Conservation (phyloP, 1,140 invertebrate genomes). For the Apocrypta bakeri region DNA sequence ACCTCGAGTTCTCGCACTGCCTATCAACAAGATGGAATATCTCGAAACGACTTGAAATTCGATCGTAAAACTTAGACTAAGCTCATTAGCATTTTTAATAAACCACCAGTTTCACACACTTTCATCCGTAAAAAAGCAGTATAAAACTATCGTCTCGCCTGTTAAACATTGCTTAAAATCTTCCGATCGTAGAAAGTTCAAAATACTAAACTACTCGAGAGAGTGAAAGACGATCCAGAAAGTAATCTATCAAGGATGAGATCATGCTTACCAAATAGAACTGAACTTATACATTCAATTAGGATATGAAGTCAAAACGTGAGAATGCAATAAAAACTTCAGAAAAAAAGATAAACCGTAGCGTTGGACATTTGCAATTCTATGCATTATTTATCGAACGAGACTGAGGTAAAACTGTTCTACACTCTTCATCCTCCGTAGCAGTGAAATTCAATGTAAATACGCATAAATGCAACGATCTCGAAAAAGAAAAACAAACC, state of each 20-base stretch:
- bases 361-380: background rate
- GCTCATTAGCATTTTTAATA: background rate
- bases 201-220: background rate
- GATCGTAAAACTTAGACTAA: background rate
- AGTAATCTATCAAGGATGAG: background rate
- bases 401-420: no score
- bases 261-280: constrained; percentile 13
- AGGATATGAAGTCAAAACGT: background rate
- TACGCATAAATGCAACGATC: no score
- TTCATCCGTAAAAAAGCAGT: background rate
- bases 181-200: constrained; percentile 16
- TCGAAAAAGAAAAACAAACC: no score
- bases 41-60: no score
- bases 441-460: no score
- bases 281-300: background rate
- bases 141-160: background rate
- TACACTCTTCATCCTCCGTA: no score
- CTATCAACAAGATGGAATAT: no score
- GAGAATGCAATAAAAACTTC: background rate
- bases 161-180: background rate
- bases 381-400: background rate
- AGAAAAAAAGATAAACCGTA: background rate
- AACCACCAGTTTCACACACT: background rate
- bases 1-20: no score
- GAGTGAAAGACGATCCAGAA: constrained; percentile 11